Percentiles rank a stretch among this genome's conserved stretches.
Evolutionary conservation across 2,797 vertebrate species (phyloP).

Genomic region (Etheostoma perlongum): DNA sequence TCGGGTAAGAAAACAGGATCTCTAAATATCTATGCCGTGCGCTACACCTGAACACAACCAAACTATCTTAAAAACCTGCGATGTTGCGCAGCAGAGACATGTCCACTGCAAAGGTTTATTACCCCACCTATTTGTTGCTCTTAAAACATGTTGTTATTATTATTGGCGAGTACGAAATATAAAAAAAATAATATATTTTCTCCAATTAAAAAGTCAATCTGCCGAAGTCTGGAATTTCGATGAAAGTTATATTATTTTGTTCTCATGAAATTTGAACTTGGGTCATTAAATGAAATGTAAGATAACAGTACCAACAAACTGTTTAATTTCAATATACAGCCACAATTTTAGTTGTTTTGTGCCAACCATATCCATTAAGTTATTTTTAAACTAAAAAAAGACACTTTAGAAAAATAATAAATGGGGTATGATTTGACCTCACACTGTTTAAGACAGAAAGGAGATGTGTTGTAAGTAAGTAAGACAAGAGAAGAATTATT

Average conservation of each 20-base stretch:
- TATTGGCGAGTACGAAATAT: rapidly evolving
- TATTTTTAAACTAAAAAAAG: slow-evolving; percentile 3
- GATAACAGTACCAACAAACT: not conserved
- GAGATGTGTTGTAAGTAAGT: not conserved
- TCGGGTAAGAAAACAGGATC: not conserved
- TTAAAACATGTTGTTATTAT: not conserved
- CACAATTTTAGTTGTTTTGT: not conserved
- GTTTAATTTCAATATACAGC: slow-evolving; percentile 10
- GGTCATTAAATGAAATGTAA: slow-evolving; percentile 9
- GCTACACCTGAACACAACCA: not conserved
- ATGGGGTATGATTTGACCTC: not conserved
- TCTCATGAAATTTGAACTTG: not conserved
- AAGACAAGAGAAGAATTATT: not conserved
- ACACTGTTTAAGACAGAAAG: not conserved
- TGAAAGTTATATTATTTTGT: not conserved
- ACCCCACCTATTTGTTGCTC: not conserved
- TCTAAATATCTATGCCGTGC: not conserved
- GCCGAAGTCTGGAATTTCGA: not conserved
- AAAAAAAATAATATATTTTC: not conserved
- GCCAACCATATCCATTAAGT: not conserved
- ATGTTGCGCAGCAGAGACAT: not conserved
- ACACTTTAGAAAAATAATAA: not conserved
- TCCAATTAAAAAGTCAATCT: not conserved
- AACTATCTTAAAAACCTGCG: not conserved
- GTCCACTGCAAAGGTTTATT: not conserved